phyloP scores from a whole-genome alignment of 2,113 vertebrate genomes.

The Condylura cristata region DNA sequence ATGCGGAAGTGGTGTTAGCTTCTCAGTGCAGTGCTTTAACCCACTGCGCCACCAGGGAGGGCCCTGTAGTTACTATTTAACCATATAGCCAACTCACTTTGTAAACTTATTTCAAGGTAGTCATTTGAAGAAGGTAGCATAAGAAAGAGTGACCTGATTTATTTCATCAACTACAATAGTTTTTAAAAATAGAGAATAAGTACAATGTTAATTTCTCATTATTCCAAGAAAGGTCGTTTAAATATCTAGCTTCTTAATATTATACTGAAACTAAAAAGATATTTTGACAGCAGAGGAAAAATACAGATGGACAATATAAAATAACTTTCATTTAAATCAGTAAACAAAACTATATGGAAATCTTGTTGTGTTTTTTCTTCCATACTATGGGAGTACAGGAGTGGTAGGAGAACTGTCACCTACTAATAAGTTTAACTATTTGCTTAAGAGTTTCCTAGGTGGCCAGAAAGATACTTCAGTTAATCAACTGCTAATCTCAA shows the following conservation, averaged over 20 bases:
- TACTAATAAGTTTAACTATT: background rate
- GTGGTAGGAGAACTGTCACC: background rate
- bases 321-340: background rate
- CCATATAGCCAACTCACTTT: background rate
- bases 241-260: constrained; percentile 2
- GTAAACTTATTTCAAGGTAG: background rate
- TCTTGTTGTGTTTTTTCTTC: background rate
- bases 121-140: background rate
- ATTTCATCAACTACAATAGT: background rate
- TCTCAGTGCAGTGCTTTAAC: no score
- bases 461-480: background rate
- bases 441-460: background rate
- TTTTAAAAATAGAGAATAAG: background rate
- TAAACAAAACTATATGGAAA: background rate
- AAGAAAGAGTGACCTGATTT: background rate
- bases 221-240: constrained; percentile 10
- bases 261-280: background rate
- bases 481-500: background rate
- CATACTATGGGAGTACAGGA: background rate
- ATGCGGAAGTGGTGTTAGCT: no score
- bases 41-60: no score
- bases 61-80: no score
- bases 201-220: background rate
- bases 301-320: background rate
- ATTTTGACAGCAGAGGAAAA: background rate